Evolutionary conservation across 2,113 vertebrate species (phyloP).

Genomic region (Gymnorhina tibicen): DNA sequence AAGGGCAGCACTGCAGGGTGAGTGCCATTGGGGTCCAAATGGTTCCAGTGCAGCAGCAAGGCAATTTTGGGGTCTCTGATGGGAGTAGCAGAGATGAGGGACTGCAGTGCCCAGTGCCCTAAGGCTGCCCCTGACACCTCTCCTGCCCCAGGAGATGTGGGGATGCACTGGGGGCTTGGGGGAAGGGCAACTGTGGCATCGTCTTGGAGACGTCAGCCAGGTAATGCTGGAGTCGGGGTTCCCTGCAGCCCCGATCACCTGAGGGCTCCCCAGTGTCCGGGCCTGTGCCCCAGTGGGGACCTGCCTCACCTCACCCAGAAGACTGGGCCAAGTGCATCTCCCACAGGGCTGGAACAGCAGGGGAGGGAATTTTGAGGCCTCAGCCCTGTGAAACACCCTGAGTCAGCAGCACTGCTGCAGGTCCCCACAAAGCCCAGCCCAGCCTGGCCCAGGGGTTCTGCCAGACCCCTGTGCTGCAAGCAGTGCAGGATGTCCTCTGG

Average conservation of each 20-base stretch:
- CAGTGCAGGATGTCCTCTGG: not conserved
- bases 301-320: constrained; percentile 40
- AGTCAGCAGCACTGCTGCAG: not conserved
- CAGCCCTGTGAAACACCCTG: not conserved
- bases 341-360: not conserved
- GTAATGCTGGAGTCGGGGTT: not conserved
- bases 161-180: rapidly evolving
- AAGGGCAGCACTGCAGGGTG: rapidly evolving
- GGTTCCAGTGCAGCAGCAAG: rapidly evolving
- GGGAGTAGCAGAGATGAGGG: no score
- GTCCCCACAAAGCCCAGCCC: rapidly evolving
- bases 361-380: constrained; percentile 48
- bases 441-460: rapidly evolving
- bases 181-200: not conserved
- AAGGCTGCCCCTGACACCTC: not conserved
- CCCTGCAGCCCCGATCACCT: not conserved
- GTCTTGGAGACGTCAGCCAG: rapidly evolving
- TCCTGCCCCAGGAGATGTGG: not conserved
- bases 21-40: no score
- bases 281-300: not conserved
- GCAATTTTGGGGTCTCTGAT: rapidly evolving
- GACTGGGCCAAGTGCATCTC: constrained; percentile 57
- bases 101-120: not conserved
- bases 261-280: rapidly evolving
- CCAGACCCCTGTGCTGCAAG: not conserved